phyloP scores from a whole-genome alignment of 2,113 vertebrate species.

The Pollimyrus isidori region DNA sequence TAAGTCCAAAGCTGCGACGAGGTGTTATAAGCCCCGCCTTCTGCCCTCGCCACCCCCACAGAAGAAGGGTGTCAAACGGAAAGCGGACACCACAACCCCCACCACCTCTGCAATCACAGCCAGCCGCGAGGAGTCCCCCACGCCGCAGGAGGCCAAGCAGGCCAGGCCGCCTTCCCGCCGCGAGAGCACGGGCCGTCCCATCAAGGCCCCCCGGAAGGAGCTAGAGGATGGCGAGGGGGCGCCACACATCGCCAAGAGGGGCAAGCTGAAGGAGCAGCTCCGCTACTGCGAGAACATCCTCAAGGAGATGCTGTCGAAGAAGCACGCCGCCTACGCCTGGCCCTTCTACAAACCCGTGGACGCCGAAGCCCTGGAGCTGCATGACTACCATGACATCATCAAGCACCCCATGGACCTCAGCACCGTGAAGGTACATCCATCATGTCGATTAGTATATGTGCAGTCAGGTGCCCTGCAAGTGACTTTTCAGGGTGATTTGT shows the following conservation, averaged over 20 bases:
- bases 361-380: constrained; percentile 78
- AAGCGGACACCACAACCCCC: constrained; percentile 69
- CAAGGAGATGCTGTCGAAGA: constrained; percentile 90
- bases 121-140: constrained; percentile 63
- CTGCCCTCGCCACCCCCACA: constrained; percentile 27
- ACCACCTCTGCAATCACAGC: constrained; percentile 67
- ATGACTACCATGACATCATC: constrained; percentile 94
- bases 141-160: constrained; percentile 60
- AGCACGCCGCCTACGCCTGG: constrained; percentile 83
- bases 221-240: constrained; percentile 65
- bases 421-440: constrained; percentile 76
- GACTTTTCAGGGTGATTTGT: not conserved
- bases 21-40: not conserved
- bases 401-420: constrained; percentile 97
- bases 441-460: not conserved
- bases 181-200: constrained; percentile 65
- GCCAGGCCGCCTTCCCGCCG: constrained; percentile 63
- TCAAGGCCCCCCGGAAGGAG: constrained; percentile 70
- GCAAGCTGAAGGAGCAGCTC: constrained; percentile 71
- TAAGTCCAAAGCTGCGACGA: not conserved
- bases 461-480: not conserved
- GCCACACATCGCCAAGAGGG: constrained; percentile 58
- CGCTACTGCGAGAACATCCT: constrained; percentile 82
- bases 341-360: constrained; percentile 97
- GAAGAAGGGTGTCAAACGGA: constrained; percentile 81